Base-by-base conservation (phyloP, 2,888 invertebrate genomes). In the Dasysyrphus tricinctus region DNA sequence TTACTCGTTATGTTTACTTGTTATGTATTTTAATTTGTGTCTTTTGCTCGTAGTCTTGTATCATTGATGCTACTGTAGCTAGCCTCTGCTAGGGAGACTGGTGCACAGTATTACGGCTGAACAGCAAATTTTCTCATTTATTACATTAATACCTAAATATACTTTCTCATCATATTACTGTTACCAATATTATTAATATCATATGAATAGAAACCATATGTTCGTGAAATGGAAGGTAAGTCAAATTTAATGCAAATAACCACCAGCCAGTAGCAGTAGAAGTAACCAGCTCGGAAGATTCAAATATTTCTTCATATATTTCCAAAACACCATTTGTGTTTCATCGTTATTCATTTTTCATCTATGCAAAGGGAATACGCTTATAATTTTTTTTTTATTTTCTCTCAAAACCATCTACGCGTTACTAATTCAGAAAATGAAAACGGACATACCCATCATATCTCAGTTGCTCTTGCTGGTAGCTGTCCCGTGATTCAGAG, bases 371-470 rank as follows among this genome's bases (percentile, higher is more conserved):
- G 67, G 75, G 83, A 69, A 69, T 80, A 42, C 47, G 72, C 70
- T 76, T 67, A 76, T 39, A 37, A 69, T 54, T 69, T 49, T 12
- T 79, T 74, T 80, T 39, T 49, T 67, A 32, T 32, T 83, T 74
- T 80, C 80, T 80, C 59, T 76, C 61, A 73, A 49, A 73, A 56
- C 32, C 80, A 85, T 16, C 77, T 67, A 69, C 67, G 84, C 80
- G 77, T 80, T 73, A 29, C 72, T 85, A 85, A 85, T 77, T 51
- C 72, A 63, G 74, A 49, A 85, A 74, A 51, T 51, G 74, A 78
- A 85, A 81, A 81, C 81, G 85, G 81, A 69, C 85, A 57, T 74
- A 59, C 74, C 81, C 77, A 85, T 77, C 73, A 81, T 81, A 80
- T 69, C 76, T 73, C n/a, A 65, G 29, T 24, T 24, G 24, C 24